phyloP scores from a whole-genome alignment of 2,888 invertebrate species.

The Apeira syringaria region DNA sequence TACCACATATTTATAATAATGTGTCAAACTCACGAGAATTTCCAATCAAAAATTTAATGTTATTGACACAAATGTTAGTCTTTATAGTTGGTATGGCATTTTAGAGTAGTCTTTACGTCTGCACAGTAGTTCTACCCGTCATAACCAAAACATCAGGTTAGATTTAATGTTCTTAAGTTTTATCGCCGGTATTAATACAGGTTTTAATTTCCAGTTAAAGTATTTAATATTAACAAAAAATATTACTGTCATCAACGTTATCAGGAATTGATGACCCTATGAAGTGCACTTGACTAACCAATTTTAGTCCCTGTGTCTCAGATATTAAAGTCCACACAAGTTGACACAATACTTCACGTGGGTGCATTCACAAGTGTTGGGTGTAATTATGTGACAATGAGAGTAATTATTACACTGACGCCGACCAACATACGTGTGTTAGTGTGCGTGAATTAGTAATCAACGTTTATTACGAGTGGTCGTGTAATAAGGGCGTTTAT shows the following conservation, averaged over 20 bases:
- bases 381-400: slow-evolving; percentile 78
- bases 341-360: slow-evolving; percentile 50
- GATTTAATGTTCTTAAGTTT: no score
- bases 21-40: no score
- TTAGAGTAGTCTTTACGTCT: no score
- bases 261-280: slow-evolving; percentile 22
- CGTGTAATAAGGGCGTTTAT: slow-evolving; percentile 46
- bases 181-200: no score
- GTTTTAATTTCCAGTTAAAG: neutral
- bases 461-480: slow-evolving; percentile 54
- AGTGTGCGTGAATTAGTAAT: slow-evolving; percentile 61
- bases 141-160: no score
- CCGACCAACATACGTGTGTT: slow-evolving; percentile 38
- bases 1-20: no score
- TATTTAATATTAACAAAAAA: neutral
- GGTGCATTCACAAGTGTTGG: slow-evolving; percentile 73
- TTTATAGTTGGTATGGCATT: no score
- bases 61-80: no score
- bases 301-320: slow-evolving; percentile 16
- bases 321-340: slow-evolving; percentile 39
- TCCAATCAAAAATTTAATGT: no score
- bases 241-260: slow-evolving; percentile 18
- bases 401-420: slow-evolving; percentile 66
- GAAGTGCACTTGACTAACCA: slow-evolving; percentile 20
- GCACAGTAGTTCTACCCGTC: no score